Evolutionary conservation across 1,140 invertebrate genomes (phyloP).

Genomic region (Hyles vespertilio): DNA sequence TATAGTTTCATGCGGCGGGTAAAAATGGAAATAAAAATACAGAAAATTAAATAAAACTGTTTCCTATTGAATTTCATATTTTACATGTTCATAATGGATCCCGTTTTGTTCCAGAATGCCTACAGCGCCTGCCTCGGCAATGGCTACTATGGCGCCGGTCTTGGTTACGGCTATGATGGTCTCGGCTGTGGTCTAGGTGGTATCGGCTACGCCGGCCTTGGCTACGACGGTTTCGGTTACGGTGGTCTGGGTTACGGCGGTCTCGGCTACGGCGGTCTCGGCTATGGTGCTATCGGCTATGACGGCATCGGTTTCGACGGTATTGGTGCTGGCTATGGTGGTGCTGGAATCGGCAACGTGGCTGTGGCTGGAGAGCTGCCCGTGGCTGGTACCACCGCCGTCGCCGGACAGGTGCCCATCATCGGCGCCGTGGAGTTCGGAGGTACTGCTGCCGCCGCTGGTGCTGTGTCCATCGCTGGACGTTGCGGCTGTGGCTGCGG

Average conservation of each 20-base stretch:
- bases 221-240: background rate
- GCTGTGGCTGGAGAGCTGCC: constrained; percentile 15
- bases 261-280: background rate
- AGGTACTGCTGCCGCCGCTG: constrained; percentile 18
- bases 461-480: constrained; percentile 22
- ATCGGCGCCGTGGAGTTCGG: constrained; percentile 23
- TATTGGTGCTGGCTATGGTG: too few species aligned
- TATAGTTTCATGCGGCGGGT: too few species aligned
- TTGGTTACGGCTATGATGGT: background rate
- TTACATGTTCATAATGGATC: background rate
- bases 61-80: too few species aligned
- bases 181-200: background rate
- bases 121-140: too few species aligned
- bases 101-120: too few species aligned
- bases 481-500: constrained; percentile 23
- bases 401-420: constrained; percentile 24
- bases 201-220: constrained; percentile 14
- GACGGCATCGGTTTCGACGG: background rate
- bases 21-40: too few species aligned
- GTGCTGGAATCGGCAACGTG: background rate
- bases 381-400: constrained; percentile 18
- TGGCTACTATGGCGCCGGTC: background rate
- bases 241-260: constrained; percentile 16
- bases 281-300: background rate
- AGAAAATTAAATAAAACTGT: too few species aligned